A percentile compares a stretch with the other conserved stretches of the same genome.
Conservation (phyloP, 2,888 invertebrate species). For the Hydropsyche betteni region DNA sequence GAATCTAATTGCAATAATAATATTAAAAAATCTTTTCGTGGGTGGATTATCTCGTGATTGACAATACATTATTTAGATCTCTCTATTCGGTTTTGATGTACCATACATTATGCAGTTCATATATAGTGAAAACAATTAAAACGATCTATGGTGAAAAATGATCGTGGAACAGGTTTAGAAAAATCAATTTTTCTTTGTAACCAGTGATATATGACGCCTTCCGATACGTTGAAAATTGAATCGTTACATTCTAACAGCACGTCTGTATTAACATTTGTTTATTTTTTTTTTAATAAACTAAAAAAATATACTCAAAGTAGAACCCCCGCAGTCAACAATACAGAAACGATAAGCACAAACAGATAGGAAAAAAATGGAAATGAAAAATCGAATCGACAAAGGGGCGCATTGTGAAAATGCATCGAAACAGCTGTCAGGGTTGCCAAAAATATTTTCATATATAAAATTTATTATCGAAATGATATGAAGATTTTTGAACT, state of each 20-base stretch:
- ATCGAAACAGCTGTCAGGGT: constrained; percentile 6
- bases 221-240: constrained; percentile 23
- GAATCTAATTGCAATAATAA: no score
- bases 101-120: no score
- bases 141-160: no score
- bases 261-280: constrained; percentile 11
- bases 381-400: neutral
- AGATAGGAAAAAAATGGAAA: neutral
- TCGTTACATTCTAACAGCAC: constrained; percentile 13
- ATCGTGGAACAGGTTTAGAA: no score
- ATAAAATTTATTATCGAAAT: constrained; percentile 24
- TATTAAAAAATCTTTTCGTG: no score
- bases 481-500: no score
- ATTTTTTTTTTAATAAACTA: neutral
- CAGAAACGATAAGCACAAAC: neutral
- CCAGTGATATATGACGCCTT: constrained; percentile 12
- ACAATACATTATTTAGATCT: no score
- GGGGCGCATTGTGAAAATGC: constrained; percentile 45
- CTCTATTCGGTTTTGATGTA: no score
- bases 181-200: no score
- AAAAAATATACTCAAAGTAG: neutral
- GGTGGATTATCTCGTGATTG: no score
- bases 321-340: constrained; percentile 9
- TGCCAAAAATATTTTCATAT: neutral
- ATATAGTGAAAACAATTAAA: no score